These are phyloP conservation scores for Epinotia nisella DNA, from an alignment of 2,888 invertebrate species.

Conservation along the genomic window DNA sequence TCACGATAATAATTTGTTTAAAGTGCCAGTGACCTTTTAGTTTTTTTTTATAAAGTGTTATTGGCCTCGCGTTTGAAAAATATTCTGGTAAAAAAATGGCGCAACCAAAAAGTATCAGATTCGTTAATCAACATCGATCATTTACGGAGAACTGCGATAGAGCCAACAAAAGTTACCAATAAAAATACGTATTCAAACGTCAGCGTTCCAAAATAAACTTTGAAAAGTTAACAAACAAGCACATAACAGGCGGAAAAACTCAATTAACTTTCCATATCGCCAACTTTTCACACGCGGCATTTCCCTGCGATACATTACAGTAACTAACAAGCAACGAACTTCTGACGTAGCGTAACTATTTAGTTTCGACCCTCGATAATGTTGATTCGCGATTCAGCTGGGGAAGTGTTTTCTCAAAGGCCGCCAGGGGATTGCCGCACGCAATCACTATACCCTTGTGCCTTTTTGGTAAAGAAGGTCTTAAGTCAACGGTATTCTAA, in stretches of 20 bases:
- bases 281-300: slow-evolving; percentile 4
- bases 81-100: neutral
- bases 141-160: neutral
- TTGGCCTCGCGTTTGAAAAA: no score
- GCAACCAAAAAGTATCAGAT: neutral
- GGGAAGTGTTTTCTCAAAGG: slow-evolving; percentile 31
- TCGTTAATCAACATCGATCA: neutral
- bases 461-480: neutral
- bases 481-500: neutral
- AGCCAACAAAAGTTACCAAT: neutral
- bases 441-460: slow-evolving; percentile 35
- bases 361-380: slow-evolving; percentile 33
- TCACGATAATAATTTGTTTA: no score
- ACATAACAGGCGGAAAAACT: neutral
- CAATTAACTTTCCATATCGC: slow-evolving; percentile 10
- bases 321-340: slow-evolving; percentile 32
- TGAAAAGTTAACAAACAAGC: neutral
- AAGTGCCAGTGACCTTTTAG: no score
- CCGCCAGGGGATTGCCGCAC: slow-evolving; percentile 19
- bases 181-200: neutral
- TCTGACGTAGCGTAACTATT: slow-evolving; percentile 28
- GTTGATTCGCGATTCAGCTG: slow-evolving; percentile 36
- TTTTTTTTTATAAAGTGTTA: no score
- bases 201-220: neutral
- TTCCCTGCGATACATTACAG: slow-evolving; percentile 12